Conservation (phyloP, 92 coral and sea anemone species). For the Paragorgia papillata region DNA sequence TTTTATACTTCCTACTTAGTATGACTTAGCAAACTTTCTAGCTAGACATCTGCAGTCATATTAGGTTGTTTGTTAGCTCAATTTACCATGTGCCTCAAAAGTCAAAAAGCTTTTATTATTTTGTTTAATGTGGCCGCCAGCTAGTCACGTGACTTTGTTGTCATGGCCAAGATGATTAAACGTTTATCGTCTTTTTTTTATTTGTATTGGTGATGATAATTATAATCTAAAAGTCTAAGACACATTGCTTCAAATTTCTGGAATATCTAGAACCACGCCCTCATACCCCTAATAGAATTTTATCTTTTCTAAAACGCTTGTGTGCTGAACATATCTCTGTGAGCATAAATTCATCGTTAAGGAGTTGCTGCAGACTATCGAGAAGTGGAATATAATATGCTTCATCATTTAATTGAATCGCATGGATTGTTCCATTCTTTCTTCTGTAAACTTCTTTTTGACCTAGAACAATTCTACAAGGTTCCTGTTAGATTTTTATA, state of each 20-base stretch:
- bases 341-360: constrained; percentile 14
- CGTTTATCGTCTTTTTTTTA: too few relatives aligned
- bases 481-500: not conserved
- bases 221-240: too few relatives aligned
- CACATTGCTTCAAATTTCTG: not conserved
- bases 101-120: too few relatives aligned
- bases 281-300: not conserved
- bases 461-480: constrained; percentile 14
- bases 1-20: too few relatives aligned
- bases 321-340: not conserved
- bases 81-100: too few relatives aligned
- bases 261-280: not conserved
- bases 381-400: constrained; percentile 1
- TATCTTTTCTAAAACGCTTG: not conserved
- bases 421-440: not conserved
- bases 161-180: too few relatives aligned
- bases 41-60: too few relatives aligned
- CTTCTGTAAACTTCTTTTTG: constrained; percentile 20
- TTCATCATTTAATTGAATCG: not conserved
- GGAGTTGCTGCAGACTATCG: constrained; percentile 4
- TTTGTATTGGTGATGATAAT: too few relatives aligned
- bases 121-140: too few relatives aligned
- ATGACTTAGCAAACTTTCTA: too few relatives aligned
- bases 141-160: too few relatives aligned
- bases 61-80: too few relatives aligned